These are phyloP conservation scores for Chlamydotis undulata DNA, from an alignment of 2,113 vertebrate species.

Conservation along the genomic window DNA sequence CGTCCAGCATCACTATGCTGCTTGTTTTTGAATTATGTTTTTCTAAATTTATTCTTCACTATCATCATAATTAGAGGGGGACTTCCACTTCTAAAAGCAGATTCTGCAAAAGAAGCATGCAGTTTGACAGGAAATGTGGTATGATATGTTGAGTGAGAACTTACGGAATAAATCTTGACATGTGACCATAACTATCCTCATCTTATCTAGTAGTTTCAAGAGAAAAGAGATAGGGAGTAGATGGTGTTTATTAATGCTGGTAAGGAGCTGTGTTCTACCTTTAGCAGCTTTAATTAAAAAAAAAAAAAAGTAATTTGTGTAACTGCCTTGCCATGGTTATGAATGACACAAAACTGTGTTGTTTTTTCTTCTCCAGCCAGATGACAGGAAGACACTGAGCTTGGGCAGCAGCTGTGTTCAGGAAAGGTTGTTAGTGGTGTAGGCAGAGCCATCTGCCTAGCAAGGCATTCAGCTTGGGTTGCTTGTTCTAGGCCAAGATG, in stretches of 20 bases:
- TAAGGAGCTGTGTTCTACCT: background rate
- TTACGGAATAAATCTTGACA: background rate
- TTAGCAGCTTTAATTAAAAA: background rate
- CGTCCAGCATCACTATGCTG: background rate
- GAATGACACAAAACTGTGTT: background rate
- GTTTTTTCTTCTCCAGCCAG: background rate
- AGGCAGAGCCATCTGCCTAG: constrained; percentile 58
- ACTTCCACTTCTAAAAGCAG: background rate
- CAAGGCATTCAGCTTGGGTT: constrained; percentile 1
- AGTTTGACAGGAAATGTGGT: background rate
- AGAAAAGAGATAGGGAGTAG: background rate
- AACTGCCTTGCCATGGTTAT: background rate
- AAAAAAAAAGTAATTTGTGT: background rate
- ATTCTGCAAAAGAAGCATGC: background rate
- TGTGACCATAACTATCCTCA: background rate
- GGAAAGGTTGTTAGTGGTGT: constrained; percentile 19
- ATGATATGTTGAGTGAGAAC: background rate
- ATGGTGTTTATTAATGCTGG: background rate
- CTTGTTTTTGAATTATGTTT: background rate
- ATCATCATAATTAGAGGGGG: background rate
- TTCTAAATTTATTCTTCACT: background rate
- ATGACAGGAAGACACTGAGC: constrained; percentile 40
- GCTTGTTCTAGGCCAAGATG: constrained; percentile 12
- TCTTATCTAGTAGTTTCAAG: background rate
- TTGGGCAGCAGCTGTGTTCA: constrained; percentile 39